Percentiles rank a stretch among this genome's conserved stretches.
Conservation (phyloP, 2,113 vertebrate species). For the Podiceps cristatus region DNA sequence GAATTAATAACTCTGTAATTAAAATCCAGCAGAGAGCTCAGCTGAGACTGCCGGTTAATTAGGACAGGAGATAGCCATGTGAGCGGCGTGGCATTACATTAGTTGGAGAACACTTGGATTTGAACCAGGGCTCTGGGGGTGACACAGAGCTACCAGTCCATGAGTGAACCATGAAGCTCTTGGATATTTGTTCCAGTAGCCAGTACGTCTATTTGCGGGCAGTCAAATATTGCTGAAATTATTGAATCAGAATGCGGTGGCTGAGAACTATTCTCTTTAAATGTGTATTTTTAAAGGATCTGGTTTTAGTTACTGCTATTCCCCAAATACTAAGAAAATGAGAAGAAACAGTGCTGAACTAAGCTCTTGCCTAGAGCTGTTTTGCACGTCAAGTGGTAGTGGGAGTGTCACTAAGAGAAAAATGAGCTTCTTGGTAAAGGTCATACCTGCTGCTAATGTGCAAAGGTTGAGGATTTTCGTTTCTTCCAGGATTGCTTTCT, state of each 20-base stretch:
- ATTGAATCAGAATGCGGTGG: background rate
- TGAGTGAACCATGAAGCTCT: background rate
- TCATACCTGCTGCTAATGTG: background rate
- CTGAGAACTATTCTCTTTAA: background rate
- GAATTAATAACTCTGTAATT: constrained; percentile 77
- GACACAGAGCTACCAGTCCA: background rate
- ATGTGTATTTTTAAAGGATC: background rate
- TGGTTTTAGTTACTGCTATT: background rate
- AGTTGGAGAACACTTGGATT: background rate
- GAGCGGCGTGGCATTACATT: background rate
- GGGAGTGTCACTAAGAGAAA: background rate
- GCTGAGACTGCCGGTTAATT: constrained; percentile 67
- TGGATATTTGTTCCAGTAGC: background rate
- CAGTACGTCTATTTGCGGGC: background rate
- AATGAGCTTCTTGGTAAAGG: background rate
- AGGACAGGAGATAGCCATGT: constrained; percentile 34
- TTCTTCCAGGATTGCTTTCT: background rate
- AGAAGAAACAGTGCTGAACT: background rate
- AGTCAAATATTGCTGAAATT: background rate
- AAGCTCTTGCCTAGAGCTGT: background rate
- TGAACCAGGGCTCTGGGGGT: background rate
- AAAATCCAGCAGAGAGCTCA: constrained; percentile 76
- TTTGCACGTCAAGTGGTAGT: background rate
- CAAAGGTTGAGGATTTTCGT: background rate
- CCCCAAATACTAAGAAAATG: background rate